Percentiles rank a stretch among this genome's conserved stretches.
Conservation (phyloP, 1,140 invertebrate species). For the Mamestra configurata region DNA sequence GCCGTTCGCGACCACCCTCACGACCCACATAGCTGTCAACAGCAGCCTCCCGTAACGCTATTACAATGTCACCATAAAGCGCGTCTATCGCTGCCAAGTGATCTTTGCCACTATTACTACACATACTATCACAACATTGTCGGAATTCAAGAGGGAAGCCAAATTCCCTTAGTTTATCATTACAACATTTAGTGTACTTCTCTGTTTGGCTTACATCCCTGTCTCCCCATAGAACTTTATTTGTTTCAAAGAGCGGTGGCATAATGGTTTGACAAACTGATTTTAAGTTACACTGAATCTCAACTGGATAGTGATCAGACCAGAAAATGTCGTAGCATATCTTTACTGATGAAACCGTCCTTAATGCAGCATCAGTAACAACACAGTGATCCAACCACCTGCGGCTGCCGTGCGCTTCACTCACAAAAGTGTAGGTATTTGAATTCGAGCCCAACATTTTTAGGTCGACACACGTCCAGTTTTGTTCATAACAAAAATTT, state of each 20-base stretch:
- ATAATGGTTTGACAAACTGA: neutral
- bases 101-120: neutral
- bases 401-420: no score
- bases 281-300: neutral
- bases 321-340: neutral
- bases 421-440: neutral
- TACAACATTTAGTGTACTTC: constrained; percentile 13
- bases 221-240: constrained; percentile 25
- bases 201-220: neutral
- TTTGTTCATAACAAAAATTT: constrained; percentile 15
- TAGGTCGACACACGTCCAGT: neutral
- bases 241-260: neutral
- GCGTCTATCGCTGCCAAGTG: constrained; percentile 3
- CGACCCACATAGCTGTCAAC: neutral
- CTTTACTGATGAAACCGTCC: neutral
- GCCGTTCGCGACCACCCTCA: neutral
- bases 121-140: constrained; percentile 9
- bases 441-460: neutral
- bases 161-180: constrained; percentile 9
- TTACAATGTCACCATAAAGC: constrained; percentile 16
- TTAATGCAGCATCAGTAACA: neutral
- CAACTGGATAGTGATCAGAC: constrained; percentile 12
- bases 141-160: neutral
- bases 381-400: constrained; percentile 9
- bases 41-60: neutral